Percentiles rank a stretch among this genome's conserved stretches.
Evolutionary conservation across 2,797 vertebrate genomes (phyloP).

Genomic region (Galago senegalensis): DNA sequence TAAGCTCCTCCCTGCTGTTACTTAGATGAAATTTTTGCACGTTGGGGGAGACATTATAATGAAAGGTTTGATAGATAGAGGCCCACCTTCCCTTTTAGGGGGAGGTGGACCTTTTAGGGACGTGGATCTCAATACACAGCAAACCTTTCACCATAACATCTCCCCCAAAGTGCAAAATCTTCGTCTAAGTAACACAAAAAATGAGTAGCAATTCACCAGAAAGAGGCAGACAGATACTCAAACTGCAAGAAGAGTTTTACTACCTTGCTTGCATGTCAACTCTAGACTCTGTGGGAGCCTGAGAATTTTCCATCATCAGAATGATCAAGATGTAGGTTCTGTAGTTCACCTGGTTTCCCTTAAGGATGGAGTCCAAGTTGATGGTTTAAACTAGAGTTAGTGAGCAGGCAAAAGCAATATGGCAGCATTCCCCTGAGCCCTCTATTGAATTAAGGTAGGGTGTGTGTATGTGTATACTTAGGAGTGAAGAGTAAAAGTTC

Average conservation of each 20-base stretch:
- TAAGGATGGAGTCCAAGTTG: background rate
- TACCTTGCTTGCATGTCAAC: background rate
- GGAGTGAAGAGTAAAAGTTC: background rate
- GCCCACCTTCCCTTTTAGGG: too few species aligned
- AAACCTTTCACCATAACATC: background rate
- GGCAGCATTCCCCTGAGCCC: background rate
- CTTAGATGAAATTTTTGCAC: background rate
- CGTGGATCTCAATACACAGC: background rate
- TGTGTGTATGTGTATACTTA: background rate
- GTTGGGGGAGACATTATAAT: background rate
- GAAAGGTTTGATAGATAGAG: background rate
- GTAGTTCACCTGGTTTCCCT: background rate
- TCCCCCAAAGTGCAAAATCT: background rate
- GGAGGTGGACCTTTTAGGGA: background rate
- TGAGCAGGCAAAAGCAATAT: background rate
- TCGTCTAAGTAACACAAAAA: background rate
- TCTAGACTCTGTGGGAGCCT: background rate
- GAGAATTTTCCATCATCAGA: background rate
- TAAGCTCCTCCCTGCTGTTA: accelerated
- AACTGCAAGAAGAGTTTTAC: background rate
- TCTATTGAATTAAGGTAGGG: background rate
- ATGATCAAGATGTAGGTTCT: too few species aligned
- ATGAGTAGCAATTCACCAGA: background rate
- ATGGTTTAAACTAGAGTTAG: background rate
- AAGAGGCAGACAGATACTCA: background rate